These are phyloP conservation scores for Anguilla anguilla DNA, from an alignment of 2,797 vertebrate species.

Conservation along the genomic window DNA sequence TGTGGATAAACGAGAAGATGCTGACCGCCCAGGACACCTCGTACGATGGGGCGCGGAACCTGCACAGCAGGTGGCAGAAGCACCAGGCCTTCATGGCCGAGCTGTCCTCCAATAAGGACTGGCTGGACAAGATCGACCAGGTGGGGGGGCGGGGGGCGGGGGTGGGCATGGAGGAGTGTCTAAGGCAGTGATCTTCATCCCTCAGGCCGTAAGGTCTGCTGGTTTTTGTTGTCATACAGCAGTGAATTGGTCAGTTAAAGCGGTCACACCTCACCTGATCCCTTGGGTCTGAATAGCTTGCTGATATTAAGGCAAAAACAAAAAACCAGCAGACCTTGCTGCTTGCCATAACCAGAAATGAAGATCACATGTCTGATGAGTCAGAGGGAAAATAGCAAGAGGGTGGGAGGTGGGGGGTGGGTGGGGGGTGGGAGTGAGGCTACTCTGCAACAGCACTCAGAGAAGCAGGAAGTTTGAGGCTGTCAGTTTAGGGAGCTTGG, in stretches of 20 bases:
- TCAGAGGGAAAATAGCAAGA: neutral
- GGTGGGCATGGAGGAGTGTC: neutral
- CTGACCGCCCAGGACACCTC: conserved; percentile 90
- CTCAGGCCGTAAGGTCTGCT: too few relatives aligned
- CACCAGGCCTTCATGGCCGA: conserved; percentile 95
- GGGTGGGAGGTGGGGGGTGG: neutral
- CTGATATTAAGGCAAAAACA: too few relatives aligned
- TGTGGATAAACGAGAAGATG: conserved; percentile 99
- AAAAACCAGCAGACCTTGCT: too few relatives aligned
- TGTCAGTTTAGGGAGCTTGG: neutral
- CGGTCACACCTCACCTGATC: too few relatives aligned
- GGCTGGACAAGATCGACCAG: conserved; percentile 85
- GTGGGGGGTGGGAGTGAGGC: neutral
- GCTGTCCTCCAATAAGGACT: conserved; percentile 86
- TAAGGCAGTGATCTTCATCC: neutral
- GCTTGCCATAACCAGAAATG: too few relatives aligned
- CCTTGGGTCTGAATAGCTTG: too few relatives aligned
- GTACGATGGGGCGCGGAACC: conserved; percentile 85
- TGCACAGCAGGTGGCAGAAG: conserved; percentile 95
- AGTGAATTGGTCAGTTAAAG: too few relatives aligned
- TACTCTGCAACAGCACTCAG: neutral
- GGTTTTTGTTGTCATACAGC: too few relatives aligned
- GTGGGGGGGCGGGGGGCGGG: conserved; percentile 56
- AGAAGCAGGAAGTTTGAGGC: neutral
- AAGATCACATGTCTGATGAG: too few relatives aligned